Evolutionary conservation across 2,888 invertebrate species (phyloP).

Genomic region (Rotaria macrura): DNA sequence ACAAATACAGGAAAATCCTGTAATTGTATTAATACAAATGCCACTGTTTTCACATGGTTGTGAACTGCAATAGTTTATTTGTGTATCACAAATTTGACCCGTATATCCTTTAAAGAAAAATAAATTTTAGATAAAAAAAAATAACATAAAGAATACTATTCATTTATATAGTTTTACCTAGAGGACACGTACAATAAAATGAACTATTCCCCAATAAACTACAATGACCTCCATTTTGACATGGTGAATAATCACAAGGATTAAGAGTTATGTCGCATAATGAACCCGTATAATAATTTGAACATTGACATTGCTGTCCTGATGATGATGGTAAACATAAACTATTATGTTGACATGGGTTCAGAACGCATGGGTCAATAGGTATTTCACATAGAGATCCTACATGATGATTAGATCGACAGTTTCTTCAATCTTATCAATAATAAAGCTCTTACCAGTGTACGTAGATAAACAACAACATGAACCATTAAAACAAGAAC

Average conservation of each 20-base stretch:
- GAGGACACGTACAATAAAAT: constrained; percentile 23
- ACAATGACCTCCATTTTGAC: constrained; percentile 60
- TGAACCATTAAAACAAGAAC: constrained; percentile 26
- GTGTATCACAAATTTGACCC: constrained; percentile 19
- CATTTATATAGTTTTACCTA: not conserved
- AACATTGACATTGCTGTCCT: constrained; percentile 24
- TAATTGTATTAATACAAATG: not conserved
- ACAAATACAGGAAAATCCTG: constrained; percentile 24
- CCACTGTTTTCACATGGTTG: constrained; percentile 28
- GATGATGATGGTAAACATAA: not conserved
- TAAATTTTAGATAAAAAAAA: not conserved
- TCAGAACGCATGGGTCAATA: constrained; percentile 9
- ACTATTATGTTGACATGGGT: constrained; percentile 22
- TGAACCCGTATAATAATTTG: constrained; percentile 14
- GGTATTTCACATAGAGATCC: constrained; percentile 18
- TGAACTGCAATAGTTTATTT: constrained; percentile 22
- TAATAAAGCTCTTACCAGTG: constrained; percentile 23
- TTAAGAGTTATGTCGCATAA: constrained; percentile 24
- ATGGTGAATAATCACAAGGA: constrained; percentile 43
- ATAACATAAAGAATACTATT: not conserved
- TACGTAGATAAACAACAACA: constrained; percentile 29
- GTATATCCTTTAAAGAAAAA: not conserved
- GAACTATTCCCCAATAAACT: not conserved
- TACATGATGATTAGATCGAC: not conserved
- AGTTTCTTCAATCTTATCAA: not conserved